Conservation (phyloP, 2,113 vertebrate genomes). For the Dromiciops gliroides region DNA sequence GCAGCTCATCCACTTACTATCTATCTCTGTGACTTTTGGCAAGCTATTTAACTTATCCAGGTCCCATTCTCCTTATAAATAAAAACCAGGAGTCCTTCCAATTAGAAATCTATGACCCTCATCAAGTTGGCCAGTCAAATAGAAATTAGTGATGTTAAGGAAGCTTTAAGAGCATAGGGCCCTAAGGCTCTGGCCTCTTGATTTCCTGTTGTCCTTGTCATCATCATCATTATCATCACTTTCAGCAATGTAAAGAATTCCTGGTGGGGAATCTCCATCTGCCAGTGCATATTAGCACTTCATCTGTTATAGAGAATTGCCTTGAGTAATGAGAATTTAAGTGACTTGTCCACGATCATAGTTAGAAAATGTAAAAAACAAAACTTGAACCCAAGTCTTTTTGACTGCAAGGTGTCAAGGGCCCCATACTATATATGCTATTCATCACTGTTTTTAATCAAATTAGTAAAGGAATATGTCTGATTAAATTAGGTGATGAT, state of each 20-base stretch:
- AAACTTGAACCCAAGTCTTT: not conserved
- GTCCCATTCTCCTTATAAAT: too few species aligned
- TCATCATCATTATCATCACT: not conserved
- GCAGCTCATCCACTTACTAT: not conserved
- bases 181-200: not conserved
- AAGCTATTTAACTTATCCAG: not conserved
- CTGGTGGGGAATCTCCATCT: not conserved
- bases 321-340: not conserved
- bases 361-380: not conserved
- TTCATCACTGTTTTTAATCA: not conserved
- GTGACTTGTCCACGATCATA: not conserved
- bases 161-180: not conserved
- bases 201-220: not conserved
- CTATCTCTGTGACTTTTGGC: not conserved
- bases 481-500: constrained; percentile 6
- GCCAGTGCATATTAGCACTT: not conserved
- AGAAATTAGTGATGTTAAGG: not conserved
- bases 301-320: not conserved
- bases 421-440: not conserved
- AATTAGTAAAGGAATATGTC: not conserved
- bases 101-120: not conserved
- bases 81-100: not conserved
- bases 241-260: not conserved
- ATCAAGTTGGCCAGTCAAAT: not conserved
- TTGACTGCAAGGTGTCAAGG: not conserved